phyloP scores from a whole-genome alignment of 2,888 invertebrate species.

The Noctua janthina region DNA sequence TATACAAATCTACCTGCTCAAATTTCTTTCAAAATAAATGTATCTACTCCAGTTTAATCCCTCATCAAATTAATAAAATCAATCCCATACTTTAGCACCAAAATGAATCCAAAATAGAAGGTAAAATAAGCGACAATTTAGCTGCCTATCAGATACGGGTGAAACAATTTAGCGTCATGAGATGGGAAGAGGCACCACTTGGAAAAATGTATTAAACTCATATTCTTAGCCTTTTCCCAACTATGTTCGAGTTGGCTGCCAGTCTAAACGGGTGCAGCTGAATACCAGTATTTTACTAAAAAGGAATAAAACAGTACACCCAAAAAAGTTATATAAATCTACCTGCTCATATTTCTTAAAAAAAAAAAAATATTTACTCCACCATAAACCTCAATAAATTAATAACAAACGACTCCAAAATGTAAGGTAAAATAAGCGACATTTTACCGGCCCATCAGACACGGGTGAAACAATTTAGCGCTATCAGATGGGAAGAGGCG shows the following conservation, averaged over 20 bases:
- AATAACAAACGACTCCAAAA: not conserved
- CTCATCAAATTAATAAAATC: conserved; percentile 38
- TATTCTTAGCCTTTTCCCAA: not conserved
- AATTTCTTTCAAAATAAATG: not conserved
- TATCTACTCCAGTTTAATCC: not conserved
- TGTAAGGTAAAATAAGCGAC: conserved; percentile 52
- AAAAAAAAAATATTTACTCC: no score
- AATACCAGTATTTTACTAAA: not conserved
- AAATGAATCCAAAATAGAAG: not conserved
- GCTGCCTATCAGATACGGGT: conserved; percentile 85
- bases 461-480: conserved; percentile 87
- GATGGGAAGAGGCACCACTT: conserved; percentile 78
- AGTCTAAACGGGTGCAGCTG: not conserved
- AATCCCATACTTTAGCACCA: not conserved
- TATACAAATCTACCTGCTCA: no score
- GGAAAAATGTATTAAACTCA: not conserved
- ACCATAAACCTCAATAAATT: not conserved
- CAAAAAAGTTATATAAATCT: not conserved
- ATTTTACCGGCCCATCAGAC: conserved; percentile 83
- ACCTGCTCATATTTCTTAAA: not conserved
- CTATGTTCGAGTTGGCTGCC: not conserved
- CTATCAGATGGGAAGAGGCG: conserved; percentile 85
- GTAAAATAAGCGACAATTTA: conserved; percentile 63
- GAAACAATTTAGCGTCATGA: conserved; percentile 89
- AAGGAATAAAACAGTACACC: not conserved